Conservation (phyloP, 2,113 vertebrate species). For the Chamaea fasciata region DNA sequence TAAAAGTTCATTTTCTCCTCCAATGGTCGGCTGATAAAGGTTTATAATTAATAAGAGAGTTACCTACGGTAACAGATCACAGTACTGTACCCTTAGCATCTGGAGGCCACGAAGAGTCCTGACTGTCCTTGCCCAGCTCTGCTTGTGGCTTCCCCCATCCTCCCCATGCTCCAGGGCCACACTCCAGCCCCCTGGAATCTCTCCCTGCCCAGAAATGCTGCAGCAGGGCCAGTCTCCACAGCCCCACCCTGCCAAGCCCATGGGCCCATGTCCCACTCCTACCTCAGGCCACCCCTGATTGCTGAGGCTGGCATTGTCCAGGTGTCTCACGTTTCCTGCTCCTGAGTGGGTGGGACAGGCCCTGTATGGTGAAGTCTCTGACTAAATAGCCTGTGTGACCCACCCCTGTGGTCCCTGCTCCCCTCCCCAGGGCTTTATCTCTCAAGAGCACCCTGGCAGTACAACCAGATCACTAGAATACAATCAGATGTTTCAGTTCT, state of each 20-base stretch:
- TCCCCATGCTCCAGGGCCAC: neutral
- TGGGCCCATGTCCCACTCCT: rapidly evolving
- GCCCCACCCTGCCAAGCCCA: neutral
- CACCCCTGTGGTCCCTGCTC: neutral
- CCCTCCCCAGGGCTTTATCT: neutral
- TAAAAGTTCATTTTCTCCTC: neutral
- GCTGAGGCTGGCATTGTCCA: rapidly evolving
- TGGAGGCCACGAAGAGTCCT: neutral
- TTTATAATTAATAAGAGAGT: neutral
- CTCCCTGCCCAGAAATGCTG: neutral
- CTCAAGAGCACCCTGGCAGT: neutral
- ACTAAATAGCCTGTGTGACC: too few species aligned
- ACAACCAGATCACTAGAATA: neutral
- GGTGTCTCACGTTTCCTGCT: neutral
- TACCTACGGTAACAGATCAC: neutral
- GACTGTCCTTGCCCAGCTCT: neutral
- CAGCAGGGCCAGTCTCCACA: neutral
- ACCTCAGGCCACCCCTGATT: neutral
- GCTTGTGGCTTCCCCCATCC: rapidly evolving
- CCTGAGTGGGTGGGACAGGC: neutral
- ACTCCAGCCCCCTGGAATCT: neutral
- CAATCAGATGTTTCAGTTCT: neutral
- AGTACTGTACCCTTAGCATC: neutral
- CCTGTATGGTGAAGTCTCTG: neutral
- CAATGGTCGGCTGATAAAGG: neutral